Evolutionary conservation across 2,113 vertebrate species (phyloP).

Genomic region (Anthoscopus minutus): DNA sequence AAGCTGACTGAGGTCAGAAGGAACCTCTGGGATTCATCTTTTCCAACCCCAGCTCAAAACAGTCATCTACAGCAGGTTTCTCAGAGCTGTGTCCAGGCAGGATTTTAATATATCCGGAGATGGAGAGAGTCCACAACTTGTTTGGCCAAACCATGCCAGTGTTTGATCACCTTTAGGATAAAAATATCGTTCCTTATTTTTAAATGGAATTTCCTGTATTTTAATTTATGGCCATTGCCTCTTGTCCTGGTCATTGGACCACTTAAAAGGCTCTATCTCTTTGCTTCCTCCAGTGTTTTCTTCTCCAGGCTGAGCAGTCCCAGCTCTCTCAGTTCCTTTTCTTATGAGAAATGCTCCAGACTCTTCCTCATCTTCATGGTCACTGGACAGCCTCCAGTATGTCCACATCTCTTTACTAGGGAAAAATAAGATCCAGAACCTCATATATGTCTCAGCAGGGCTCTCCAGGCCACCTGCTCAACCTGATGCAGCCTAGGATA

Average conservation of each 20-base stretch:
- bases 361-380: not conserved
- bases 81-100: not conserved
- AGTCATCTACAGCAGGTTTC: not conserved
- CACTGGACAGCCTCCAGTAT: not conserved
- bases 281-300: not conserved
- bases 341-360: not conserved
- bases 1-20: not conserved
- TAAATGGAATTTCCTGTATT: not conserved
- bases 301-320: not conserved
- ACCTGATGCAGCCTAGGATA: not conserved
- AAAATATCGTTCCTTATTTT: not conserved
- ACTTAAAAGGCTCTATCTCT: not conserved
- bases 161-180: not conserved
- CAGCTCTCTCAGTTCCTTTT: not conserved
- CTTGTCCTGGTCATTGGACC: not conserved
- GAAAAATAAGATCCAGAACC: not conserved
- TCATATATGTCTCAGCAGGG: not conserved
- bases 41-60: not conserved
- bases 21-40: not conserved
- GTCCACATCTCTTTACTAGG: not conserved
- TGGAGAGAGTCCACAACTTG: not conserved
- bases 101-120: not conserved
- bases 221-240: not conserved
- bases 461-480: not conserved
- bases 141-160: not conserved